phyloP scores from a whole-genome alignment of 2,888 invertebrate species.

The Dryomyza anilis region DNA sequence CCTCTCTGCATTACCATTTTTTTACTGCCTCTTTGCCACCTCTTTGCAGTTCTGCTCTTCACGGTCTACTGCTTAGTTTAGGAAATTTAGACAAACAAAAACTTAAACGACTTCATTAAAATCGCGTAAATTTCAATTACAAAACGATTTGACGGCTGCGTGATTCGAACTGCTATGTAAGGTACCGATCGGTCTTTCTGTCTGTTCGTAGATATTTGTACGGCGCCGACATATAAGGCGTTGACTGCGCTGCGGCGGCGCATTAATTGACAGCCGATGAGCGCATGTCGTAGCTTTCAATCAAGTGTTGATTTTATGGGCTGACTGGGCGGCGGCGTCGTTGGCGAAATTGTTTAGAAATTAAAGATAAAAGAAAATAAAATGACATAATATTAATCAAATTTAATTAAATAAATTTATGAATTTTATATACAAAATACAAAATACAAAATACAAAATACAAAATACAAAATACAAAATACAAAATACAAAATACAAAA shows the following conservation, averaged over 20 bases:
- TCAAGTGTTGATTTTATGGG: background rate
- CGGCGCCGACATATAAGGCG: background rate
- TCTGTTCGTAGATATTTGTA: too few species aligned
- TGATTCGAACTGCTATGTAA: constrained; percentile 2
- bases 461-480: too few species aligned
- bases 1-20: too few species aligned
- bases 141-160: constrained; percentile 18
- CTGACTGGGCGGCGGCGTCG: background rate
- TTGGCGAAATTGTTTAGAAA: too few species aligned
- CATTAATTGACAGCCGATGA: background rate
- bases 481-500: too few species aligned
- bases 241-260: background rate
- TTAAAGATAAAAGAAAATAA: too few species aligned
- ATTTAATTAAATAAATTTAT: too few species aligned
- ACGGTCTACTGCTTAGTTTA: background rate
- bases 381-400: too few species aligned
- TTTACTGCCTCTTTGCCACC: background rate
- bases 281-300: background rate
- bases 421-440: too few species aligned
- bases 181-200: too few species aligned
- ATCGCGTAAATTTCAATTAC: constrained; percentile 22
- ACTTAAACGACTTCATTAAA: constrained; percentile 19
- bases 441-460: too few species aligned
- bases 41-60: background rate
- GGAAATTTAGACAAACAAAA: background rate